These are phyloP conservation scores for Poecilia wingei DNA, from an alignment of 2,797 vertebrate genomes.

Conservation along the genomic window DNA sequence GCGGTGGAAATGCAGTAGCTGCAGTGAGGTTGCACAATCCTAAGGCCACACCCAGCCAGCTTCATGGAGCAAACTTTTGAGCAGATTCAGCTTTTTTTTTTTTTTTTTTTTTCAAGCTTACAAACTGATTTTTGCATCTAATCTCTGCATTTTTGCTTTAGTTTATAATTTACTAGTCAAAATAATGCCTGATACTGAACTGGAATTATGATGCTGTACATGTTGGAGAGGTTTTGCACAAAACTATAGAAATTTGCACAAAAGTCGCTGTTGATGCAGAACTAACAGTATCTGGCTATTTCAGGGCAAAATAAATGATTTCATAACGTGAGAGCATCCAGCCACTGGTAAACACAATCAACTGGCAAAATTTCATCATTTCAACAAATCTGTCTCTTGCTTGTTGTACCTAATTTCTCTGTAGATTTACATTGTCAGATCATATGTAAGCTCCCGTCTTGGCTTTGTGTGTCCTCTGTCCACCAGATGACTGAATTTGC, in stretches of 20 bases:
- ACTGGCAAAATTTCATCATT: background rate
- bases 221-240: background rate
- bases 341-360: background rate
- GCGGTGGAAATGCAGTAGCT: constrained; percentile 72
- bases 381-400: background rate
- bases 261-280: background rate
- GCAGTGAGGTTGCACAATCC: constrained; percentile 78
- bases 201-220: background rate
- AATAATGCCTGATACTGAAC: background rate
- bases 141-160: background rate
- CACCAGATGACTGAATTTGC: background rate
- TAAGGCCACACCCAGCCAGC: constrained; percentile 70
- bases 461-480: background rate
- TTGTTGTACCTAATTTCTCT: background rate
- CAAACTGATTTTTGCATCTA: background rate
- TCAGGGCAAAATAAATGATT: background rate
- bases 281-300: background rate
- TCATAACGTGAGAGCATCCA: background rate
- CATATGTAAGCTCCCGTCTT: background rate
- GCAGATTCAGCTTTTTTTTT: constrained; percentile 7
- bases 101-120: background rate
- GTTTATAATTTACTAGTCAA: constrained; percentile 2
- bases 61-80: constrained; percentile 33
- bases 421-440: background rate
- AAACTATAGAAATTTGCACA: background rate